Evolutionary conservation across 2,888 invertebrate genomes (phyloP).

Genomic region (Drosophila incognita): DNA sequence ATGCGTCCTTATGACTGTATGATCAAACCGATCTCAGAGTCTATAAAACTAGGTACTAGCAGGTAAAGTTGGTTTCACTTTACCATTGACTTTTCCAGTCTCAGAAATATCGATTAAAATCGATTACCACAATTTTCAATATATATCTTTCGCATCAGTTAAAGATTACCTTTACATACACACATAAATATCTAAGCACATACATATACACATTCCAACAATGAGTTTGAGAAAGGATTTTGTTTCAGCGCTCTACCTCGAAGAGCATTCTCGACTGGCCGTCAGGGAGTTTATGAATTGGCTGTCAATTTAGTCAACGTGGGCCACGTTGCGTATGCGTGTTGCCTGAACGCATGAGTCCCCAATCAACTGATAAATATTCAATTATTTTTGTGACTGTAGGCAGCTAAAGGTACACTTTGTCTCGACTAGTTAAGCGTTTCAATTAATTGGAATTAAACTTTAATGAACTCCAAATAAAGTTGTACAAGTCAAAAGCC

Average conservation of each 20-base stretch:
- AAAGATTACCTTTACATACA: no score
- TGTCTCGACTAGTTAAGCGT: conserved; percentile 39
- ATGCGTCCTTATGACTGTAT: not conserved
- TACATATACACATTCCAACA: not conserved
- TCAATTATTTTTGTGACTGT: conserved; percentile 37
- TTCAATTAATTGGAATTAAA: conserved; percentile 33
- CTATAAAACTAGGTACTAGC: not conserved
- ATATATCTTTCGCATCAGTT: not conserved
- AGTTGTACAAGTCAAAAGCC: not conserved
- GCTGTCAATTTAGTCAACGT: conserved; percentile 1
- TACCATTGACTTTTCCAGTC: not conserved
- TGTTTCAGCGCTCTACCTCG: not conserved
- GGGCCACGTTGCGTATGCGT: conserved; percentile 43
- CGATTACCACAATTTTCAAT: not conserved
- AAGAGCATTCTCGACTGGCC: not conserved
- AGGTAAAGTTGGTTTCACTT: not conserved
- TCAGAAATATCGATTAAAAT: not conserved
- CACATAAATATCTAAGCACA: not conserved
- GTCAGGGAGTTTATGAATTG: conserved; percentile 36
- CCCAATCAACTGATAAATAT: conserved; percentile 58
- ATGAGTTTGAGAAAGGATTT: not conserved
- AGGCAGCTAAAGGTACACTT: conserved; percentile 31
- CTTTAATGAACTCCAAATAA: conserved; percentile 16
- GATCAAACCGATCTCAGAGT: not conserved
- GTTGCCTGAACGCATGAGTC: conserved; percentile 38